A percentile compares a stretch with the other conserved stretches of the same genome.
phyloP scores from a whole-genome alignment of 1,140 invertebrate genomes.

The Planococcus citri region DNA sequence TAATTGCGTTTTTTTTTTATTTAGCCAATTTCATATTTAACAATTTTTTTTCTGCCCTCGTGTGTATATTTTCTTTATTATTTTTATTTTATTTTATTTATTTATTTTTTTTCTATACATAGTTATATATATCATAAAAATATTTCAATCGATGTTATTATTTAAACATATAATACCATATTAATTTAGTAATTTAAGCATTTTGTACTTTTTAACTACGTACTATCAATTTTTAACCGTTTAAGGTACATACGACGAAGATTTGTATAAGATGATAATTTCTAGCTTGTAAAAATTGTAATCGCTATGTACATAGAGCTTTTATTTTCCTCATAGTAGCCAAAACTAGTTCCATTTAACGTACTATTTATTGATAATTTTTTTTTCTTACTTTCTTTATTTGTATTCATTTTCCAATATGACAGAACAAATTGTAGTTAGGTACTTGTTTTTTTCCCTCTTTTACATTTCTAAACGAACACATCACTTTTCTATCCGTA shows the following conservation, averaged over 20 bases:
- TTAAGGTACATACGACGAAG: background rate
- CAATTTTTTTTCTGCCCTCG: background rate
- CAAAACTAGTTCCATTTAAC: background rate
- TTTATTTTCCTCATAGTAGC: background rate
- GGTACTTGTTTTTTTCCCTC: background rate
- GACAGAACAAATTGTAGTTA: background rate
- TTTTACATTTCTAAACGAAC: background rate
- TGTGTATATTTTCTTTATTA: background rate
- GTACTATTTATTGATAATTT: background rate
- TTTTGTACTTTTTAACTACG: slow-evolving; percentile 3
- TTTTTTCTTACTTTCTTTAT: background rate
- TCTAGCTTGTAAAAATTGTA: background rate
- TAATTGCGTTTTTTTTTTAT: slow-evolving; percentile 15
- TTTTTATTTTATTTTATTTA: too few species aligned
- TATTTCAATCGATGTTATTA: background rate
- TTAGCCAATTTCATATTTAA: slow-evolving; percentile 11
- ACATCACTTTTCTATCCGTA: background rate
- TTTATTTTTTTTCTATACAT: background rate
- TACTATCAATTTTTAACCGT: background rate
- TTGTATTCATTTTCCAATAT: background rate
- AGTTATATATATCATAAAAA: background rate
- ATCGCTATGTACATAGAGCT: background rate
- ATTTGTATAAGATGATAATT: background rate
- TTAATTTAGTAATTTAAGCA: background rate
- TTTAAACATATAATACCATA: background rate